A percentile compares a stretch with the other conserved stretches of the same genome.
Evolutionary conservation across 2,888 invertebrate genomes (phyloP).

Genomic region (Harpalus rufipes): DNA sequence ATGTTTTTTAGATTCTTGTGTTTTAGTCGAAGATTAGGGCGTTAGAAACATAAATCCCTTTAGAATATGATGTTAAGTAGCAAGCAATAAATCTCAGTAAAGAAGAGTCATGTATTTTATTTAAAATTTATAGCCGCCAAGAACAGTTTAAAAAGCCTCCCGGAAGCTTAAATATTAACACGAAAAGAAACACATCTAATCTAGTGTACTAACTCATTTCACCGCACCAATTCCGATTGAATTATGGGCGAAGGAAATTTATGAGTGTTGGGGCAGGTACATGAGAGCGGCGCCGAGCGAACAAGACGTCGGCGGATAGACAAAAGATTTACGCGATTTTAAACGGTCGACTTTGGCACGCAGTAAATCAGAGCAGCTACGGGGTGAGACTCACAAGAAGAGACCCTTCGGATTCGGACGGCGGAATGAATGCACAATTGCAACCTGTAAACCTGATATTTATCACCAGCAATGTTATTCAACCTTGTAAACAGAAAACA

Average conservation of each 20-base stretch:
- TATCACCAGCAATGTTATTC: conserved; percentile 21
- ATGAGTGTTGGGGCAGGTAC: conserved; percentile 62
- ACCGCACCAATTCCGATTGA: conserved; percentile 65
- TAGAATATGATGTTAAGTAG: conserved; percentile 38
- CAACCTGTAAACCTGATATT: conserved; percentile 43
- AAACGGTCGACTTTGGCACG: conserved; percentile 65
- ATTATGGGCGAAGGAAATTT: conserved; percentile 63
- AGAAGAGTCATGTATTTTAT: conserved; percentile 58
- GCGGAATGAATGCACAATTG: conserved; percentile 46
- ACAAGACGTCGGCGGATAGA: conserved; percentile 47
- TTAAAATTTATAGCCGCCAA: conserved; percentile 60
- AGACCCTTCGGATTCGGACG: conserved; percentile 5
- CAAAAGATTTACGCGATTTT: conserved; percentile 67
- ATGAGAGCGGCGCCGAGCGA: conserved; percentile 56
- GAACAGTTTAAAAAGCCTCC: conserved; percentile 56
- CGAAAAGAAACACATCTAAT: conserved; percentile 65
- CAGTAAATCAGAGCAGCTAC: conserved; percentile 62
- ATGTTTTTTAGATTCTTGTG: too few relatives aligned
- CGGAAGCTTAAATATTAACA: conserved; percentile 66
- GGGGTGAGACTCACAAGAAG: neutral
- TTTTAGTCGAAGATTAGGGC: neutral
- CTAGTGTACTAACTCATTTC: conserved; percentile 64
- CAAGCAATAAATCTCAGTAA: conserved; percentile 38
- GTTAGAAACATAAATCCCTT: neutral
- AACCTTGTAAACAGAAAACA: conserved; percentile 7